These are phyloP conservation scores for Hydriomena furcata DNA, from an alignment of 2,888 invertebrate species.

Conservation along the genomic window DNA sequence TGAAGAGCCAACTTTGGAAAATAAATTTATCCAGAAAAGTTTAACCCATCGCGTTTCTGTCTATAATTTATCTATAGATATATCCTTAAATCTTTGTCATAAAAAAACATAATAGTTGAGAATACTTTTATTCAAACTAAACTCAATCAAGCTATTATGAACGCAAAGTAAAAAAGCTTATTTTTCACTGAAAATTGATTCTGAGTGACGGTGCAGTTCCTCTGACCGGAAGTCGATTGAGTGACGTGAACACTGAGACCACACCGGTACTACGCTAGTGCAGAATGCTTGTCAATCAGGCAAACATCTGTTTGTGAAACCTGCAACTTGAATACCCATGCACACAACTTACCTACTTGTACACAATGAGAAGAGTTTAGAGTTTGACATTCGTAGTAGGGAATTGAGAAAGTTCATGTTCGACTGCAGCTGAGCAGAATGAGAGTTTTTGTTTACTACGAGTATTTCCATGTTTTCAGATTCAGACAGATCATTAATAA, in stretches of 20 bases:
- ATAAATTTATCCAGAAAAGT: too few relatives aligned
- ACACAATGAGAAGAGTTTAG: background rate
- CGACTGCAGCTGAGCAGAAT: constrained; percentile 10
- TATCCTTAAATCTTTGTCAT: too few relatives aligned
- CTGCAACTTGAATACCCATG: constrained; percentile 11
- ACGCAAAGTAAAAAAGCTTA: background rate
- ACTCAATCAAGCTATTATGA: background rate
- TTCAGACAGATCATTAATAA: too few relatives aligned
- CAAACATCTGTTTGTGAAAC: constrained; percentile 17
- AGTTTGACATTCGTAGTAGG: constrained; percentile 11
- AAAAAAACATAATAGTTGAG: too few relatives aligned
- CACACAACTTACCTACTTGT: background rate
- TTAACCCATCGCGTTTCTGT: too few relatives aligned
- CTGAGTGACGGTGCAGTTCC: background rate
- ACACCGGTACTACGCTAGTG: background rate
- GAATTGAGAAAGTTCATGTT: constrained; percentile 18
- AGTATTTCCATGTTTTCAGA: too few relatives aligned
- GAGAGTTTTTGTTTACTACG: background rate
- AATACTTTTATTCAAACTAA: too few relatives aligned
- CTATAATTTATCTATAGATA: too few relatives aligned
- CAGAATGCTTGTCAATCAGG: constrained; percentile 26
- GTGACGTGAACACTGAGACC: constrained; percentile 14
- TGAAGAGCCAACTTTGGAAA: too few relatives aligned
- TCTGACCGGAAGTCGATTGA: constrained; percentile 11
- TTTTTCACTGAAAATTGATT: background rate